Percentiles rank a stretch among this genome's conserved stretches.
Evolutionary conservation across 1,140 invertebrate species (phyloP).

Genomic region (Lysiphlebus fabarum): DNA sequence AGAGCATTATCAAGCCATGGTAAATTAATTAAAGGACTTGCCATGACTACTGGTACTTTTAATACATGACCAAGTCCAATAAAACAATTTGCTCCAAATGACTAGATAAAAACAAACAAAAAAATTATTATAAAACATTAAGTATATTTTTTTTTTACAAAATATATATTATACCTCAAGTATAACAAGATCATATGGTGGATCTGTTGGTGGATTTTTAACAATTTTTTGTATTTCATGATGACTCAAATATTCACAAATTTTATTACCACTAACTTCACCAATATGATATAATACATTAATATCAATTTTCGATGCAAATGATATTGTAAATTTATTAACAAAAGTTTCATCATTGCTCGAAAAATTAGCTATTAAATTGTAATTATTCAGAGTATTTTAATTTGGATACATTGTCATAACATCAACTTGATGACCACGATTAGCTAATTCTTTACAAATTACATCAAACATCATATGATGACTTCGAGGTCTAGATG

Average conservation of each 20-base stretch:
- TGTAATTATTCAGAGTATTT: constrained; percentile 40
- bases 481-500: constrained; percentile 50
- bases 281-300: constrained; percentile 18
- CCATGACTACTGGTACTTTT: constrained; percentile 26
- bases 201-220: constrained; percentile 25
- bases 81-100: constrained; percentile 28
- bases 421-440: constrained; percentile 53
- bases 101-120: constrained; percentile 17
- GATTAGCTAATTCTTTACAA: constrained; percentile 47
- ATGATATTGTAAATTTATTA: constrained; percentile 22
- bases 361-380: constrained; percentile 32
- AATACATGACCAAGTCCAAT: constrained; percentile 21
- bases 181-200: constrained; percentile 30
- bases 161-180: constrained; percentile 26
- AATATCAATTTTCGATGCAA: constrained; percentile 7
- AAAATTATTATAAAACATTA: not conserved
- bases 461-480: constrained; percentile 51
- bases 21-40: constrained; percentile 20
- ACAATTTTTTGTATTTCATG: constrained; percentile 27
- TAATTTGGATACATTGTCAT: constrained; percentile 36
- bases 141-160: not conserved
- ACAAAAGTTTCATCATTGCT: constrained; percentile 14
- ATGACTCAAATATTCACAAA: constrained; percentile 27
- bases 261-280: constrained; percentile 23
- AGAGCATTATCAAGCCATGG: constrained; percentile 25